Evolutionary conservation across 2,113 vertebrate genomes (phyloP).

Genomic region (Regulus satrapa): DNA sequence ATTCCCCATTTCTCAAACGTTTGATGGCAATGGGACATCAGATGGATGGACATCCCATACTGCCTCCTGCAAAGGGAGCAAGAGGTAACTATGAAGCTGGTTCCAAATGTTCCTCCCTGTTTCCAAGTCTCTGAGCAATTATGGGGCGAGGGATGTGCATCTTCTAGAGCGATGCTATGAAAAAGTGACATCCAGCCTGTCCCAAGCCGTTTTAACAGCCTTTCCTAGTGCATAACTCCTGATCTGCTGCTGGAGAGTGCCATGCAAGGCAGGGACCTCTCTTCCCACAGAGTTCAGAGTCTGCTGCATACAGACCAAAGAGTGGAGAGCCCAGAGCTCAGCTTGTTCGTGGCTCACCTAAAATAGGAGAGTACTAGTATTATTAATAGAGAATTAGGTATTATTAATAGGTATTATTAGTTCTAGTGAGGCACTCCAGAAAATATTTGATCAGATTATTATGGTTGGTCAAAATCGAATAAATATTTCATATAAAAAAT

Average conservation of each 20-base stretch:
- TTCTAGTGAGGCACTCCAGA: background rate
- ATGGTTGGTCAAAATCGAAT: background rate
- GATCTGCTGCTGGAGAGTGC: background rate
- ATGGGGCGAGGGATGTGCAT: background rate
- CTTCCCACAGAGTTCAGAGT: background rate
- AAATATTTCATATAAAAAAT: background rate
- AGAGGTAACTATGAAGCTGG: background rate
- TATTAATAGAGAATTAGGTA: background rate
- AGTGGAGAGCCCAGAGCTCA: background rate
- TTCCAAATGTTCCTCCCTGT: background rate
- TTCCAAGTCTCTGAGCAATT: background rate
- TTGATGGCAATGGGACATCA: background rate
- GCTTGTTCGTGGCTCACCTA: background rate
- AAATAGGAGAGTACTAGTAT: background rate
- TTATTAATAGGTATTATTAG: background rate
- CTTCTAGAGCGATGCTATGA: background rate
- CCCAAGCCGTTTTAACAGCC: background rate
- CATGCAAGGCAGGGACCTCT: background rate
- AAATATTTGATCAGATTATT: background rate
- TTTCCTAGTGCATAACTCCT: background rate
- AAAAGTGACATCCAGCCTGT: background rate
- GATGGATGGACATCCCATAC: background rate
- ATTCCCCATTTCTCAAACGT: background rate
- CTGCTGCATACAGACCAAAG: background rate
- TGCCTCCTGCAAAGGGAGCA: background rate